Percentiles rank a stretch among this genome's conserved stretches.
These are phyloP conservation scores for Apolygus lucorum DNA, from an alignment of 1,140 invertebrate genomes.

Conservation along the genomic window DNA sequence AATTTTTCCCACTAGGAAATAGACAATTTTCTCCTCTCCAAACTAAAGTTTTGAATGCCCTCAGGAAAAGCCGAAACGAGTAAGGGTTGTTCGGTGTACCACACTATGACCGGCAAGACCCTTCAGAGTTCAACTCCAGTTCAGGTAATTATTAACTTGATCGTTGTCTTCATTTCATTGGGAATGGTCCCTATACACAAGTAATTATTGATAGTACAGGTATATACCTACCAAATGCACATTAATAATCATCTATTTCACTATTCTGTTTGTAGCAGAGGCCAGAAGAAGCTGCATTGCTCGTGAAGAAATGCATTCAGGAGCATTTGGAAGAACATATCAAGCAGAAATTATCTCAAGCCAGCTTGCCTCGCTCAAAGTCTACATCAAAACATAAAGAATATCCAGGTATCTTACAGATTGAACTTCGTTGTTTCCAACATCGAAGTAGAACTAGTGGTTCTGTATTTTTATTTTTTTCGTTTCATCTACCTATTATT, in stretches of 20 bases:
- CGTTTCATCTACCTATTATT: too few species aligned
- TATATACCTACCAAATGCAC: too few species aligned
- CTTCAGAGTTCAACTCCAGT: neutral
- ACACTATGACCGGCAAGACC: conserved; percentile 31
- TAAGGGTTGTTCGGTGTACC: conserved; percentile 30
- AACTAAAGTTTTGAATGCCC: too few species aligned
- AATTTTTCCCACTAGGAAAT: too few species aligned
- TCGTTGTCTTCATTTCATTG: neutral
- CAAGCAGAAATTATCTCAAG: conserved; percentile 43
- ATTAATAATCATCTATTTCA: neutral
- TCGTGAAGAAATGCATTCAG: conserved; percentile 31
- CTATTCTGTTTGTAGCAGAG: neutral
- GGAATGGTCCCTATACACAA: too few species aligned
- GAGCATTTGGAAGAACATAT: conserved; percentile 43
- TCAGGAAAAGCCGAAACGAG: neutral
- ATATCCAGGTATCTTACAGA: neutral
- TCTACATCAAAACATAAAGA: conserved; percentile 18
- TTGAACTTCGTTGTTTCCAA: neutral
- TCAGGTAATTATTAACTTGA: neutral
- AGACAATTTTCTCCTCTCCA: too few species aligned
- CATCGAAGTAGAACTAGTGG: too few species aligned
- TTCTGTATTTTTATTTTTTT: too few species aligned
- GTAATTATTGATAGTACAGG: too few species aligned
- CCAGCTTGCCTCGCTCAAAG: conserved; percentile 30
- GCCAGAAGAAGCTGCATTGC: conserved; percentile 18